These are phyloP conservation scores for Eriosoma lanigerum DNA, from an alignment of 1,140 invertebrate genomes.

Conservation along the genomic window DNA sequence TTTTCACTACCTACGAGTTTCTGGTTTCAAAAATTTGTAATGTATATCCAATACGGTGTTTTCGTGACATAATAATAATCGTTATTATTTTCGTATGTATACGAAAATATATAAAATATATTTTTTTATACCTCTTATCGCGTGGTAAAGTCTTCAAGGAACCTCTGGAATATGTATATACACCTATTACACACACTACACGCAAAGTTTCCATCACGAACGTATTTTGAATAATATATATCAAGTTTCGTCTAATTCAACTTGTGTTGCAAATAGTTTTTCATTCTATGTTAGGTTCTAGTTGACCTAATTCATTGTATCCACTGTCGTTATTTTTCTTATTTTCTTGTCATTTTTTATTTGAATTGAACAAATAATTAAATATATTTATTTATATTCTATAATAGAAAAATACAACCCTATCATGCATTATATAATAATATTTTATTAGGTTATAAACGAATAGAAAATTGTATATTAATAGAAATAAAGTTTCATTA, in stretches of 20 bases:
- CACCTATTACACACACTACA: neutral
- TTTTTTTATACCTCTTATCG: slow-evolving; percentile 43
- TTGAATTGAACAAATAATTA: too few species aligned
- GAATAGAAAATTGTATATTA: too few species aligned
- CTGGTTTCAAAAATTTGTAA: slow-evolving; percentile 16
- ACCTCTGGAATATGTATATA: slow-evolving; percentile 6
- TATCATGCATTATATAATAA: too few species aligned
- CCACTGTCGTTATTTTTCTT: neutral
- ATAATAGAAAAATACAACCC: too few species aligned
- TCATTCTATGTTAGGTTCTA: neutral
- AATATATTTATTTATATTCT: too few species aligned
- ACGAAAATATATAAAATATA: neutral
- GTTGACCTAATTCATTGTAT: slow-evolving; percentile 37
- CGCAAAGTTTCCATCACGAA: slow-evolving; percentile 49
- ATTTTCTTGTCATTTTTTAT: neutral
- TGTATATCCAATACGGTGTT: slow-evolving; percentile 42
- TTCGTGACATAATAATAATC: slow-evolving; percentile 39
- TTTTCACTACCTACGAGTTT: neutral
- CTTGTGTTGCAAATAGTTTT: slow-evolving; percentile 38
- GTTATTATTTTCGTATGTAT: slow-evolving; percentile 31
- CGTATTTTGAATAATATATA: slow-evolving; percentile 49
- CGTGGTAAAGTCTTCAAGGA: slow-evolving; percentile 29
- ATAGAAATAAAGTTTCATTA: too few species aligned
- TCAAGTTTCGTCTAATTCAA: slow-evolving; percentile 41
- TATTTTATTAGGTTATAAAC: too few species aligned